Base-by-base conservation (phyloP, 2,113 vertebrate species). In the Edolisoma coerulescens region DNA sequence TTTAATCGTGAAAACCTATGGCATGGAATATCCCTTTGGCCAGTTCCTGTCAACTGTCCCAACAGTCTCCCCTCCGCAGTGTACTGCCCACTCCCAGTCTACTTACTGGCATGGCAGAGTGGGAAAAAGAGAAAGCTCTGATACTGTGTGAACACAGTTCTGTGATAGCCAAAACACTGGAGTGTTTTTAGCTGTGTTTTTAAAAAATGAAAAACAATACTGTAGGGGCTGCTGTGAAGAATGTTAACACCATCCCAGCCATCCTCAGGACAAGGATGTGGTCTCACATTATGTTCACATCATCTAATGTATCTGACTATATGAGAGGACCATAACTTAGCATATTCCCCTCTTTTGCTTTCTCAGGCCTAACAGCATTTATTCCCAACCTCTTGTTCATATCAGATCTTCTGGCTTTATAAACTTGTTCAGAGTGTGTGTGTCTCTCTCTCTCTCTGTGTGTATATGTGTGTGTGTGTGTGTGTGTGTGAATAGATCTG, bases 381-480 rank as follows among this genome's bases (percentile, higher is more conserved):
- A 54, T 68, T 80, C 11, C 30, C 17, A 71, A 5, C 1, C 3
- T 37, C 13, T 65, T 65, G 37, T 5, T 83, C 22, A 23, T 12
- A 57, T 57, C 9, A 67, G 14, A 42, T 37, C 18, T 84, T 69
- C 67, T 39, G 35, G 13, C 15, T 54, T 6, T 17, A 32, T 39
- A 56, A 63, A 56, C 4, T 16, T 52, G 20, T 60, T 59, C 59
- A 54, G 42, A 21, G 10, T 9, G 16, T 35, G 35, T n/a, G n/a
- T n/a, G n/a, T n/a, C n/a, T n/a, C n/a, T n/a, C n/a, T n/a, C n/a
- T n/a, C n/a, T 35, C 8, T 35, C 1, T 30, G 5, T 35, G 23
- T 50, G 6, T 7, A 8, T 37, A 7, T 9, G 6, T n/a, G n/a
- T n/a, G 6, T 33, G 24, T 56, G 6, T 6, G 3, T 7, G 5